phyloP scores from a whole-genome alignment of 2,888 invertebrate genomes.

The Subacronicta megacephala region DNA sequence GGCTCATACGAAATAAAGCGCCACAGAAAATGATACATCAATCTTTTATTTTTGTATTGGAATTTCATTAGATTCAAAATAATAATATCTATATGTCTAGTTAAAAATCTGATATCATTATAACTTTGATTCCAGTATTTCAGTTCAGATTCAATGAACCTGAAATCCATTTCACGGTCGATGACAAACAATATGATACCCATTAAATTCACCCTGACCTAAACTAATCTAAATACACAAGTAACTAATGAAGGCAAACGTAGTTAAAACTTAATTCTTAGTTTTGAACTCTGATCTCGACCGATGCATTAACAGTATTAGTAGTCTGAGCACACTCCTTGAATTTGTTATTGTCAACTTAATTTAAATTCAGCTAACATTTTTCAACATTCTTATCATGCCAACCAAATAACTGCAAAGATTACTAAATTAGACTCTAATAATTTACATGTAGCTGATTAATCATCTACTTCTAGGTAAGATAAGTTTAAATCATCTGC shows the following conservation, averaged over 20 bases:
- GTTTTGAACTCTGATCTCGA: constrained; percentile 27
- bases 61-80: neutral
- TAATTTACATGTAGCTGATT: neutral
- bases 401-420: neutral
- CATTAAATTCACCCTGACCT: constrained; percentile 26
- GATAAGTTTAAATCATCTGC: too few species aligned
- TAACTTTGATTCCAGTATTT: constrained; percentile 9
- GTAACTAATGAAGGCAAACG: constrained; percentile 29
- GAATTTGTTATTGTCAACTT: constrained; percentile 20
- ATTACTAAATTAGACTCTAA: neutral
- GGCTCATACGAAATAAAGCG: constrained; percentile 21
- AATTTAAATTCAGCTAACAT: constrained; percentile 2
- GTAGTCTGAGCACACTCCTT: constrained; percentile 11
- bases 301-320: constrained; percentile 16
- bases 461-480: neutral
- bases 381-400: neutral
- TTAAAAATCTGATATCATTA: neutral
- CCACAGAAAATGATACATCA: neutral
- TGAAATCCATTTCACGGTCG: constrained; percentile 57
- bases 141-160: constrained; percentile 49
- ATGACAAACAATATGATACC: constrained; percentile 37
- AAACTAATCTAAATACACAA: constrained; percentile 38
- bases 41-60: neutral
- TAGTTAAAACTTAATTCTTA: constrained; percentile 19
- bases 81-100: neutral